These are phyloP conservation scores for Galemys pyrenaicus DNA, from an alignment of 2,113 vertebrate species.

Conservation along the genomic window DNA sequence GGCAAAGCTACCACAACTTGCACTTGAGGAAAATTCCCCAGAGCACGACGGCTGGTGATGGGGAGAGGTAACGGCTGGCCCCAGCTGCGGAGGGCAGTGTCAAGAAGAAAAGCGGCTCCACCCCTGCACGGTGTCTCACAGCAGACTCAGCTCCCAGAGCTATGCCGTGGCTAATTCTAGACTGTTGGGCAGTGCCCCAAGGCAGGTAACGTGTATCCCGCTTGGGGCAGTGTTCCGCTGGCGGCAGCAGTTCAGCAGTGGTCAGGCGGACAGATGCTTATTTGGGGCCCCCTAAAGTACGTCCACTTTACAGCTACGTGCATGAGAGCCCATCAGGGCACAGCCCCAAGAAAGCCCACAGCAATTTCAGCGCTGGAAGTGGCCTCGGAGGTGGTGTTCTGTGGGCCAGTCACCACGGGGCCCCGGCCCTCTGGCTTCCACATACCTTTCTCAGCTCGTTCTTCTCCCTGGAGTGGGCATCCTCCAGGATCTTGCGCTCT, in stretches of 20 bases:
- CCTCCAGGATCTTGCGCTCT: constrained; percentile 87
- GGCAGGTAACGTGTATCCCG: background rate
- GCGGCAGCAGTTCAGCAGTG: background rate
- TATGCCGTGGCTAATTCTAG: background rate
- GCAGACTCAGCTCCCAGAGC: background rate
- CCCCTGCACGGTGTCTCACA: background rate
- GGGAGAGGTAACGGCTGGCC: background rate
- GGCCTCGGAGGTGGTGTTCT: rapidly evolving
- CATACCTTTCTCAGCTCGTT: constrained; percentile 88
- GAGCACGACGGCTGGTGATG: rapidly evolving
- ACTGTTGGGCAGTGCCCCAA: background rate
- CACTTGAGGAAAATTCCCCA: background rate
- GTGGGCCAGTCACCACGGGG: rapidly evolving
- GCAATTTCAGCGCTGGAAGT: rapidly evolving
- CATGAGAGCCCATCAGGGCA: background rate
- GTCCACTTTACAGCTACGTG: background rate
- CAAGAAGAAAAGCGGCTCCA: background rate
- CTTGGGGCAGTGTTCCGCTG: background rate
- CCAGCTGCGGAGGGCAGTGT: rapidly evolving
- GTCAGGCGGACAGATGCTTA: background rate
- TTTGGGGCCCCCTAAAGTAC: background rate
- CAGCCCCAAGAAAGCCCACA: background rate
- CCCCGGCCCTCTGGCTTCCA: too few relatives aligned
- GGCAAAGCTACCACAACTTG: background rate
- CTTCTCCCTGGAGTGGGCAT: constrained; percentile 89